Percentiles rank a stretch among this genome's conserved stretches.
Evolutionary conservation across 2,888 invertebrate species (phyloP).

Genomic region (Pimpla rufipes): DNA sequence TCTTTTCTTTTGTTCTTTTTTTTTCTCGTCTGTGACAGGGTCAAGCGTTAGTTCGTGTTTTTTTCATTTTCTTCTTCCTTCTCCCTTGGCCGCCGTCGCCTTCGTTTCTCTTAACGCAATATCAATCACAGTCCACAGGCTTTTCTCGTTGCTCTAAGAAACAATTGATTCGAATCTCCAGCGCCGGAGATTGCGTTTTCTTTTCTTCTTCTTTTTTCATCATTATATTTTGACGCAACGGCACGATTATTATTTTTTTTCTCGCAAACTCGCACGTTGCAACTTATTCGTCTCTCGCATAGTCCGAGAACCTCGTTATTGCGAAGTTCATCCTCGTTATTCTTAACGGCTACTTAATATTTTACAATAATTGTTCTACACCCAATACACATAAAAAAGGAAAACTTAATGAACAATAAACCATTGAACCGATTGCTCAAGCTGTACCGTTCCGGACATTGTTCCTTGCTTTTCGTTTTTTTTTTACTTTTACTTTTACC

Average conservation of each 20-base stretch:
- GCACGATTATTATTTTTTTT: conserved; percentile 11
- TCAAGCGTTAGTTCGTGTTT: conserved; percentile 2
- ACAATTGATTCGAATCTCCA: conserved; percentile 39
- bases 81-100: conserved; percentile 1
- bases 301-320: conserved; percentile 39
- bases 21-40: conserved; percentile 32
- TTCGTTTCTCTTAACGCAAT: conserved; percentile 49
- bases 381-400: conserved; percentile 65
- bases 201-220: conserved; percentile 19
- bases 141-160: conserved; percentile 45
- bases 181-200: conserved; percentile 13
- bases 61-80: conserved; percentile 9
- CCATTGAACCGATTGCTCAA: conserved; percentile 53
- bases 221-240: conserved; percentile 16
- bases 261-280: conserved; percentile 20
- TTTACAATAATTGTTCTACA: conserved; percentile 71
- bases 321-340: conserved; percentile 62
- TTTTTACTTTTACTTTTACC: conserved; percentile 36
- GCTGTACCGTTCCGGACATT: conserved; percentile 41
- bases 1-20: background rate
- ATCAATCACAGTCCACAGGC: conserved; percentile 60
- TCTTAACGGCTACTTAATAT: conserved; percentile 64
- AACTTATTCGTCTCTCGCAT: conserved; percentile 37
- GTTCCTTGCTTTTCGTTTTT: conserved; percentile 36
- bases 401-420: conserved; percentile 52